phyloP scores from a whole-genome alignment of 1,140 invertebrate genomes.

The Lutraria rhynchaena region DNA sequence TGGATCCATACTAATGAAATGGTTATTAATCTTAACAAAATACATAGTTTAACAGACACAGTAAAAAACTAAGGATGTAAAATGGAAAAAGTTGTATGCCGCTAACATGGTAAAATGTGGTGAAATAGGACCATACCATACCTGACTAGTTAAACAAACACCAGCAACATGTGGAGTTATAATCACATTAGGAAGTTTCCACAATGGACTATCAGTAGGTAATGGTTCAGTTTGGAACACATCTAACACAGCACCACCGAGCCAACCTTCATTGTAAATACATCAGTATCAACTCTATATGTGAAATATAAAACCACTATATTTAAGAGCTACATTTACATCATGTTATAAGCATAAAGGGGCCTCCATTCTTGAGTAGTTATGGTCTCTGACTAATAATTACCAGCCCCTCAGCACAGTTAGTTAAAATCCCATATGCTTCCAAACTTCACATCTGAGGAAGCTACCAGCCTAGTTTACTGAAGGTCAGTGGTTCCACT shows the following conservation, averaged over 20 bases:
- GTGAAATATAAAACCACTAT: too few species aligned
- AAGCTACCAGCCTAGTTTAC: too few species aligned
- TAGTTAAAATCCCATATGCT: too few species aligned
- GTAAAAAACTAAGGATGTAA: not conserved
- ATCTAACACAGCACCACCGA: slow-evolving; percentile 85
- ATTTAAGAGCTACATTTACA: too few species aligned
- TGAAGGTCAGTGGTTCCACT: too few species aligned
- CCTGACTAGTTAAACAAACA: not conserved
- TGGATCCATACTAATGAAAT: not conserved
- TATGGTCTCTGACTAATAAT: too few species aligned
- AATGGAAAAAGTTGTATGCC: too few species aligned
- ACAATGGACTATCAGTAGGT: slow-evolving; percentile 82
- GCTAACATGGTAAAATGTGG: not conserved
- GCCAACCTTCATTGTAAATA: slow-evolving; percentile 78
- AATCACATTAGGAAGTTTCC: slow-evolving; percentile 83
- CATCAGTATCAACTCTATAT: too few species aligned
- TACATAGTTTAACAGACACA: not conserved
- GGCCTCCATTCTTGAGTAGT: too few species aligned
- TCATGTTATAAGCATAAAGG: too few species aligned
- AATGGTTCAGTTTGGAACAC: slow-evolving; percentile 85
- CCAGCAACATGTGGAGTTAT: slow-evolving; percentile 85
- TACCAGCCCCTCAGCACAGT: too few species aligned
- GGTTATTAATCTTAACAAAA: not conserved
- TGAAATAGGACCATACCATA: not conserved
- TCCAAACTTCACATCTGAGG: too few species aligned